Conservation (phyloP, 2,113 vertebrate species). For the Lycocorax pyrrhopterus region DNA sequence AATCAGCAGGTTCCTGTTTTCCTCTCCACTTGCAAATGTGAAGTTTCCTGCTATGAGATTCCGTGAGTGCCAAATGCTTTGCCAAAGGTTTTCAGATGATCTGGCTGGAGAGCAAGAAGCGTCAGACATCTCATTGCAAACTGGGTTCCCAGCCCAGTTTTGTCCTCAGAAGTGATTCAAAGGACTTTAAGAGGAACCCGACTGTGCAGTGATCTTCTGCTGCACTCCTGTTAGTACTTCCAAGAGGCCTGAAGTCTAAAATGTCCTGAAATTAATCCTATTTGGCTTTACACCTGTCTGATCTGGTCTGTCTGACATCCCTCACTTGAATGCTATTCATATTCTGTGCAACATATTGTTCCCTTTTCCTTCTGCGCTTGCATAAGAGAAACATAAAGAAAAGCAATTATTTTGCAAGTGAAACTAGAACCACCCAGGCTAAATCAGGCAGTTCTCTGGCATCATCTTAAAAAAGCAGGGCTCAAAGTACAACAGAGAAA, state of each 20-base stretch:
- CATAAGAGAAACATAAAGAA: not conserved
- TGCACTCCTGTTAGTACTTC: not conserved
- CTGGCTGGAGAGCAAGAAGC: constrained; percentile 50
- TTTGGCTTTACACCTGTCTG: not conserved
- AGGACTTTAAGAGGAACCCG: not conserved
- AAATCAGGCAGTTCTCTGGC: constrained; percentile 28
- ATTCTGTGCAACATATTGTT: not conserved
- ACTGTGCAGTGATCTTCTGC: not conserved
- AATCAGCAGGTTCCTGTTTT: constrained; percentile 21
- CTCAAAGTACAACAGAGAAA: constrained; percentile 24
- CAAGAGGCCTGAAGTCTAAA: not conserved
- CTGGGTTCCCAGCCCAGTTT: constrained; percentile 22
- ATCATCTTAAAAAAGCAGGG: not conserved
- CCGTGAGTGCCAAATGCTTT: not conserved
- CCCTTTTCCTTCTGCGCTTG: not conserved
- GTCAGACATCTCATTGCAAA: constrained; percentile 32
- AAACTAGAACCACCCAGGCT: constrained; percentile 33
- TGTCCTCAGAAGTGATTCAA: constrained; percentile 4
- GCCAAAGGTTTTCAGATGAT: constrained; percentile 48
- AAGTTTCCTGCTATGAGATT: constrained; percentile 15
- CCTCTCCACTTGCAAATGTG: constrained; percentile 40
- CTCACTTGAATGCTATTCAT: not conserved
- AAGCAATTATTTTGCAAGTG: constrained; percentile 17
- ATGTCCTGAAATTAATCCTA: not conserved
- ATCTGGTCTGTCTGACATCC: not conserved